Evolutionary conservation across 2,797 vertebrate genomes (phyloP), one percentile per base, ranked within the genome.

Genomic region (Margarornis squamiger): DNA sequence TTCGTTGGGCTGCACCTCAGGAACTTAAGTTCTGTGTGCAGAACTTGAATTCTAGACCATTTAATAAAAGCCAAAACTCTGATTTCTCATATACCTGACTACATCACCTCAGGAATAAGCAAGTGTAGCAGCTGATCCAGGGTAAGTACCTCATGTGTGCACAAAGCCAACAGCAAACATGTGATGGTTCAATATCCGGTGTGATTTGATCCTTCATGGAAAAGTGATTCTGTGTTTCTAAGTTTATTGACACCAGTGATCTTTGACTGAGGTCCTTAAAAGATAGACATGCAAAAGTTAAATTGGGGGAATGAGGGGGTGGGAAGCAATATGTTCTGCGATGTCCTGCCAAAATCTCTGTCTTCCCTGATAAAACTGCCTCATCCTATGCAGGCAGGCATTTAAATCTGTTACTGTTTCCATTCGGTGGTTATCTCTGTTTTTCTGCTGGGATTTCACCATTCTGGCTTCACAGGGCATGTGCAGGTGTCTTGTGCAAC

Each of bases 361-460:
- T 66, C 59, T 94, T 59, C 29, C 41, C 46, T 73, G 74, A 65
- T 67, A 89, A 73, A 88, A 34, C 67, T 79, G 55, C 41, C 51
- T 67, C 55, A 30, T 48, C 8, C 4, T 48, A 29, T 13, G 46
- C 41, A 81, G 21, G 24, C 41, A 67, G 65, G 20, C 46, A 41
- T 86, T 78, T 62, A 62, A 75, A 88, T 27, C 46, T 88, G 89
- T 75, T 88, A 23, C 84, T 91, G 57, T 81, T 83, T 83, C 81
- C 76, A 58, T 70, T 54, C 2, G 12, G 49, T n/a, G 38, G 13
- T 85, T 83, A 30, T 76, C 43, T 83, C 15, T 49, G 19, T 32
- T 14, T 67, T 29, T 61, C 71, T 81, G 29, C 61, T 70, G 73
- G n/a, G 39, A 84, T 93, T 94, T 95, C 84, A 77, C 49, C 34